These are phyloP conservation scores for Athalia rosae DNA, from an alignment of 2,888 invertebrate species.

Conservation along the genomic window DNA sequence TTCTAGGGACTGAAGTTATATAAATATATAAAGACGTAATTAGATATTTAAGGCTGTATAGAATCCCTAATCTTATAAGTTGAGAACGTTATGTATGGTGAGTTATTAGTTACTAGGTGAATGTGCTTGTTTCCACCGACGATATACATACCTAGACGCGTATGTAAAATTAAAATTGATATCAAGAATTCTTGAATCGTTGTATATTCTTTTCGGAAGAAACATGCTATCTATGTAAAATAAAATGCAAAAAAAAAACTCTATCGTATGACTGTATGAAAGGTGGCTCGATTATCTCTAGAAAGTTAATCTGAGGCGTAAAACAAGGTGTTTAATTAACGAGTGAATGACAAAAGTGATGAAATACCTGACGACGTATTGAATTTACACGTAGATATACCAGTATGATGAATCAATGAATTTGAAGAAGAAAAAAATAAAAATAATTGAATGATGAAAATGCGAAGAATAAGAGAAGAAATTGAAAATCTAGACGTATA, in stretches of 20 bases:
- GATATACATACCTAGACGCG: conserved; percentile 1
- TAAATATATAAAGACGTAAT: conserved; percentile 48
- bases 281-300: neutral
- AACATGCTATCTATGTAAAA: conserved; percentile 35
- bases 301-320: too few relatives aligned
- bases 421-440: too few relatives aligned
- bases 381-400: conserved; percentile 45
- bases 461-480: conserved; percentile 24
- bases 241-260: conserved; percentile 4
- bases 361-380: conserved; percentile 50
- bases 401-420: too few relatives aligned
- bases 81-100: conserved; percentile 50
- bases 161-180: conserved; percentile 1
- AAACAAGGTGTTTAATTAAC: too few relatives aligned
- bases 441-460: conserved; percentile 26
- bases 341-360: neutral
- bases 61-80: conserved; percentile 61
- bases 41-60: conserved; percentile 67
- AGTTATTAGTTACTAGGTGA: conserved; percentile 33
- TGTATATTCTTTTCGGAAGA: conserved; percentile 24
- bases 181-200: conserved; percentile 17
- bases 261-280: conserved; percentile 32
- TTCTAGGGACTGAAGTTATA: conserved; percentile 58
- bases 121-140: conserved; percentile 23
- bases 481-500: conserved; percentile 35